Conservation (phyloP, 2,797 vertebrate species). For the Macroramphosus scolopax region DNA sequence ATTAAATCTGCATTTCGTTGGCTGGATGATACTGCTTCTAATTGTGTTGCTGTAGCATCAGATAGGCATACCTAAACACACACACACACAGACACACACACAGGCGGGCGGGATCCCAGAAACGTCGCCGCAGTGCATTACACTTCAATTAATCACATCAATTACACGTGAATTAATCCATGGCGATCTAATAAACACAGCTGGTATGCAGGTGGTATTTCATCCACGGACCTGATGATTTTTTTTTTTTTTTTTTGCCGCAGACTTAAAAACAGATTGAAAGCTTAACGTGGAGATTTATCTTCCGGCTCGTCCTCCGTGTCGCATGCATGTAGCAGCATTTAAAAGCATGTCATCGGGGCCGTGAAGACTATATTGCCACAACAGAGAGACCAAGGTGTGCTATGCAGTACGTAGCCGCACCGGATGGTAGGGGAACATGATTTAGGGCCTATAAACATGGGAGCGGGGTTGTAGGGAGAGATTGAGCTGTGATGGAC, state of each 20-base stretch:
- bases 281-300: no score
- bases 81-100: constrained; percentile 2
- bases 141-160: constrained; percentile 83
- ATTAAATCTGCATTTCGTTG: constrained; percentile 84
- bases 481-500: constrained; percentile 35
- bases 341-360: constrained; percentile 14
- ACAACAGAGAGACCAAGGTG: constrained; percentile 14
- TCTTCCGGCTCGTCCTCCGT: not conserved
- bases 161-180: constrained; percentile 80
- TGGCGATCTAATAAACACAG: no score
- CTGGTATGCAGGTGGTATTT: constrained; percentile 1
- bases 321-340: not conserved
- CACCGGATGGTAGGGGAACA: constrained; percentile 20
- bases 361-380: constrained; percentile 34
- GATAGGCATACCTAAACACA: constrained; percentile 35
- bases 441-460: constrained; percentile 49
- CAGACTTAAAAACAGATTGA: no score
- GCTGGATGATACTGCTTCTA: constrained; percentile 75
- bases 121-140: constrained; percentile 71
- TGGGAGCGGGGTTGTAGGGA: no score
- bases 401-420: constrained; percentile 7
- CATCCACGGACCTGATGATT: no score
- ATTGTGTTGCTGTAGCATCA: constrained; percentile 73
- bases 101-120: constrained; percentile 46
- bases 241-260: no score